A percentile compares a stretch with the other conserved stretches of the same genome.
phyloP scores from a whole-genome alignment of 2,888 invertebrate genomes.

The Chalcis sispes region DNA sequence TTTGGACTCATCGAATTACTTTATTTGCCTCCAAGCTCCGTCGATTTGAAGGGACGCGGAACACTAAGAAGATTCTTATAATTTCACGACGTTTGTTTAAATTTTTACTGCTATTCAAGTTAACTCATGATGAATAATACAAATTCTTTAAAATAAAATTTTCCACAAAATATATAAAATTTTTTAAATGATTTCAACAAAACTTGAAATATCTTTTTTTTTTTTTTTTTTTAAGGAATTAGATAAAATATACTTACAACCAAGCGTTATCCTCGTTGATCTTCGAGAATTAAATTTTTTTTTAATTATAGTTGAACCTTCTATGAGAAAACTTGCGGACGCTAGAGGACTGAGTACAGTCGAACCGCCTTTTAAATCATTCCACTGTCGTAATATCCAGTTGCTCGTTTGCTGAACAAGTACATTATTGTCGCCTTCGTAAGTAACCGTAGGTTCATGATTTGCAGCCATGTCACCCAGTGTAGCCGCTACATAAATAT shows the following conservation, averaged over 20 bases:
- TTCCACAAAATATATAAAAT: slow-evolving; percentile 1
- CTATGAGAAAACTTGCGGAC: slow-evolving; percentile 83
- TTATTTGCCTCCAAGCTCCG: slow-evolving; percentile 6
- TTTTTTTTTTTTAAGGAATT: too few relatives aligned
- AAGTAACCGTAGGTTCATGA: slow-evolving; percentile 93
- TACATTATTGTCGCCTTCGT: slow-evolving; percentile 96
- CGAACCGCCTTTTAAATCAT: slow-evolving; percentile 74
- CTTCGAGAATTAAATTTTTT: slow-evolving; percentile 71
- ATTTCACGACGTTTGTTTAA: too few relatives aligned
- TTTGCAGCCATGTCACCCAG: slow-evolving; percentile 90
- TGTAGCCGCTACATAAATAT: slow-evolving; percentile 81
- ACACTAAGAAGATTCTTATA: too few relatives aligned
- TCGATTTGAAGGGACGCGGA: too few relatives aligned
- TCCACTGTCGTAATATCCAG: slow-evolving; percentile 87
- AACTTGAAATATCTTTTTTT: too few relatives aligned
- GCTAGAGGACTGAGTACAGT: slow-evolving; percentile 82
- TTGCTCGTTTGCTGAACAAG: slow-evolving; percentile 93
- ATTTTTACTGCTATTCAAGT: too few relatives aligned
- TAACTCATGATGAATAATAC: too few relatives aligned
- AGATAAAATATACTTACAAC: slow-evolving; percentile 70
- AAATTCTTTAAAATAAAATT: not conserved
- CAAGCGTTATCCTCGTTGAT: slow-evolving; percentile 59
- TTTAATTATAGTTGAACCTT: slow-evolving; percentile 77
- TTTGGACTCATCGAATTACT: slow-evolving; percentile 20
- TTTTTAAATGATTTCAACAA: too few relatives aligned